Evolutionary conservation across 2,113 vertebrate genomes (phyloP), one percentile per base, ranked within the genome.

Genomic region (Sula dactylatra): DNA sequence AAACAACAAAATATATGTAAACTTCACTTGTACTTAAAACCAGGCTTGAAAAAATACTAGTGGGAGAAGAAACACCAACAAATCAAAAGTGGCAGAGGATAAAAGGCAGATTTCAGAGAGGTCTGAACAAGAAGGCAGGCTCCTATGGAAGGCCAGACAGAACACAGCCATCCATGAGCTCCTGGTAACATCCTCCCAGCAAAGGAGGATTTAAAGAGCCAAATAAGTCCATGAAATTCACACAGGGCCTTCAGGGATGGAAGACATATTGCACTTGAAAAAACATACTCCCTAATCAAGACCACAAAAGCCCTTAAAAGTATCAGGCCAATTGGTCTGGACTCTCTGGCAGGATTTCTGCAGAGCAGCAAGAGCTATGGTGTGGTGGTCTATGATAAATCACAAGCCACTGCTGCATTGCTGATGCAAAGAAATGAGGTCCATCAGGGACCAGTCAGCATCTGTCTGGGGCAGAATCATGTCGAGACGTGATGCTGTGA

Each of bases 11-110:
- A 86, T 94, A 44, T 14, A 74, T 67, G 47, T 45, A 79, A 96
- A 65, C 88, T 61, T 91, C 77, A 66, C 61, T 73, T 16, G 5
- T 25, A 29, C 64, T 79, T 66, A 88, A 94, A 92, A 82, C 26
- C 79, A 73, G 66, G 29, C 56, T 86, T 26, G 21, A 40, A 79
- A 88, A 97, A 91, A 44, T 44, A 66, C 25, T 77, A 70, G 69
- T 62, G 61, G 78, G 38, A 89, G 85, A 92, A 95, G 66, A 74
- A 93, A 95, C 49, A 31, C 47, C 90, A 84, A 85, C 84, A 95
- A 95, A 93, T 96, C 87, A 95, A 71, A 94, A 54, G 74, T 91
- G 93, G 87, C 82, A 96, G 96, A 89, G 54, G 86, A 96, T 73
- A 93, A 96, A 94, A 94, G 55, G 62, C 0, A 5, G 93, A 94